Evolutionary conservation across 2,888 invertebrate genomes (phyloP).

Genomic region (Acleris emargana): DNA sequence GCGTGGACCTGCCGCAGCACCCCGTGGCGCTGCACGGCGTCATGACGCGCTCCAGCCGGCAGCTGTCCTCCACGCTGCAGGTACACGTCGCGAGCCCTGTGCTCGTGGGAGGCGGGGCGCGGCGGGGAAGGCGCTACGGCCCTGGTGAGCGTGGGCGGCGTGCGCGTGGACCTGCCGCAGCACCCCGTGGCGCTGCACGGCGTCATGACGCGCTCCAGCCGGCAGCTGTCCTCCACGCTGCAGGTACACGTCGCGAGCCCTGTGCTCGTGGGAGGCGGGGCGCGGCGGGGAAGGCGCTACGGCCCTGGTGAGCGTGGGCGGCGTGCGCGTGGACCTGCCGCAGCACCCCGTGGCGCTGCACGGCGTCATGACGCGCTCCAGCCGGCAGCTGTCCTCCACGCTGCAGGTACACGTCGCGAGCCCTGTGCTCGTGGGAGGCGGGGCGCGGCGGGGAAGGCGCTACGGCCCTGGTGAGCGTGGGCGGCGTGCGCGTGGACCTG

Average conservation of each 20-base stretch:
- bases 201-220: conserved; percentile 97
- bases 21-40: conserved; percentile 99
- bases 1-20: conserved; percentile 98
- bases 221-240: conserved; percentile 95
- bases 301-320: conserved; percentile 93
- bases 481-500: conserved; percentile 96
- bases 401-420: conserved; percentile 95
- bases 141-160: conserved; percentile 94
- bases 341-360: conserved; percentile 99
- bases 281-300: conserved; percentile 89
- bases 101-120: conserved; percentile 91
- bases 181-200: conserved; percentile 99
- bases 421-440: conserved; percentile 92
- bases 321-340: conserved; percentile 96
- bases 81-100: conserved; percentile 94
- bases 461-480: conserved; percentile 92
- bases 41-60: conserved; percentile 97
- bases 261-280: conserved; percentile 92
- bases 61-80: conserved; percentile 96
- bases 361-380: conserved; percentile 98
- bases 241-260: conserved; percentile 95
- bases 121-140: conserved; percentile 88
- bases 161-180: conserved; percentile 98
- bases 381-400: conserved; percentile 95
- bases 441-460: conserved; percentile 89